These are phyloP conservation scores for Pluvialis apricaria DNA, from an alignment of 2,113 vertebrate genomes.

Conservation along the genomic window DNA sequence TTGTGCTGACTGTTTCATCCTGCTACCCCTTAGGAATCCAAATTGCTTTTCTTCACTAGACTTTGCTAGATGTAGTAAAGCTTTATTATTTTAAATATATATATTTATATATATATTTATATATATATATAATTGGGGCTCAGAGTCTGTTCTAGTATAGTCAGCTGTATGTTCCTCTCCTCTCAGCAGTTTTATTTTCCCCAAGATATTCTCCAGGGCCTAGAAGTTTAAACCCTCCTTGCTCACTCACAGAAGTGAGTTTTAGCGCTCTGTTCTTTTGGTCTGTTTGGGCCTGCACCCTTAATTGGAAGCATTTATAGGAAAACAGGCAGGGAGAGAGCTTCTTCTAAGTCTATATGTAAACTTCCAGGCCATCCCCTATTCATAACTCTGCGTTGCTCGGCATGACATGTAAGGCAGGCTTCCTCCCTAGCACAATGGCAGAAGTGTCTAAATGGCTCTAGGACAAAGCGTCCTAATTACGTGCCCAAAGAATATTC, in stretches of 20 bases:
- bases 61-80: not conserved
- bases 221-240: not conserved
- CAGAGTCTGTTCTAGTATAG: not conserved
- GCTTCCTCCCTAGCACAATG: conserved; percentile 16
- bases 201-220: not conserved
- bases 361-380: not conserved
- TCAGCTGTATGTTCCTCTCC: not conserved
- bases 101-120: not conserved
- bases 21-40: not conserved
- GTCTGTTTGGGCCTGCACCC: not conserved
- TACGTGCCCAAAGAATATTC: not conserved
- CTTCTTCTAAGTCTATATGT: not conserved
- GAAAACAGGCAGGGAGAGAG: not conserved
- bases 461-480: not conserved
- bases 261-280: not conserved
- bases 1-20: not conserved
- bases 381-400: not conserved
- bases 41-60: not conserved
- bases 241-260: not conserved
- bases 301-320: not conserved
- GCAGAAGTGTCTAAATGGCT: not conserved
- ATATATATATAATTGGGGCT: not conserved
- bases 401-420: not conserved
- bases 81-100: not conserved
- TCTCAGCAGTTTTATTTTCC: not conserved